Base-by-base conservation (phyloP, 2,888 invertebrate species). In the Hirtodrosophila confusa region DNA sequence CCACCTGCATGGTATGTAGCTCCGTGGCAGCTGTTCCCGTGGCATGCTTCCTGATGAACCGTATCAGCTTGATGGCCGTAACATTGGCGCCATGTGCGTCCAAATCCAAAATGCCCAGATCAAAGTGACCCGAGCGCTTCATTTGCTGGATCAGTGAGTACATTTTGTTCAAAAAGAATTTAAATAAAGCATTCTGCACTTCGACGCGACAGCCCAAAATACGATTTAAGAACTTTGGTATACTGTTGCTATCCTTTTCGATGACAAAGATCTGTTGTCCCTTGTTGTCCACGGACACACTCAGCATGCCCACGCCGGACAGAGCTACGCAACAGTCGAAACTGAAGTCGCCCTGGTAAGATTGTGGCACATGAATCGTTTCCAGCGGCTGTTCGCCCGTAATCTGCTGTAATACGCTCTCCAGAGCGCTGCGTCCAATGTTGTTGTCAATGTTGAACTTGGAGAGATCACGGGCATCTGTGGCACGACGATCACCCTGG, bases 401-500 rank as follows among this genome's bases (percentile, higher is more conserved):
- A 44, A 99, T 95, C 0, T 98, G 96, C 90, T 97, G 97, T 97
- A 99, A 97, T 43, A 98, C 97, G 12, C 96, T 94, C 91, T 99
- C 99, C 29, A 99, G 92, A 0, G 99, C 99, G 36, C 96, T 93
- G 45, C 98, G 94, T 27, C 99, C 99, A 90, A 97, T 98, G 91
- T 98, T 98, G 91, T 98, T 99, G 92, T 99, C 99, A 85, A 99
- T 98, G 91, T 99, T 99, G 92, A 99, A 99, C 91, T 98, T 96
- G 75, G 97, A 97, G 47, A 99, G 94, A 93, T 99, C 99, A 56
- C 99, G 92, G 0, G 98, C 96, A 92, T 99, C 70, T 0, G 99
- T 99, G 29, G 99, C 99, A 53, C 99, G 93, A 17, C 99, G 94
- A 93, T 99, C 99, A 37, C 99, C 99, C 91, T 99, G 99, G 0